phyloP scores from a whole-genome alignment of 2,888 invertebrate species.

The Pterostichus madidus region DNA sequence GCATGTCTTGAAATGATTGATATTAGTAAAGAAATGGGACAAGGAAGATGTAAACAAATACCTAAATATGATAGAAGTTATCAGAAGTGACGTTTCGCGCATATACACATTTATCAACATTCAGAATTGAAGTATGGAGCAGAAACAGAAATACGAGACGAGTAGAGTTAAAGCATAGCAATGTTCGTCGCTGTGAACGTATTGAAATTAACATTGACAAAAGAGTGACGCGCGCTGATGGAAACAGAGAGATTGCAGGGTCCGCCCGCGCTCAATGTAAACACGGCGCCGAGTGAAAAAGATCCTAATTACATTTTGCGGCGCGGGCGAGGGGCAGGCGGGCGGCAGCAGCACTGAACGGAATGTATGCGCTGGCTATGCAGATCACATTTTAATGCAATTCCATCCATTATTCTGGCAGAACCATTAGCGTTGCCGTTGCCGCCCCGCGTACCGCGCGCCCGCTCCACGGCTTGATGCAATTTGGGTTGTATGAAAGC shows the following conservation, averaged over 20 bases:
- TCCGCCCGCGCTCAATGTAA: constrained; percentile 62
- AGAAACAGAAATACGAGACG: background rate
- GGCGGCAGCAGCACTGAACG: constrained; percentile 61
- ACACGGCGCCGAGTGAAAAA: constrained; percentile 68
- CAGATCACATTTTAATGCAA: constrained; percentile 80
- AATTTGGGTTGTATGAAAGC: constrained; percentile 77
- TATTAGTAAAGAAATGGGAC: background rate
- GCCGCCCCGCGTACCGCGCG: constrained; percentile 18
- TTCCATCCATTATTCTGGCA: constrained; percentile 78
- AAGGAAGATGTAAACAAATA: constrained; percentile 24
- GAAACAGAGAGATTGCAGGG: constrained; percentile 64
- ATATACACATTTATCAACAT: background rate
- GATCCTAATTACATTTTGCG: constrained; percentile 70
- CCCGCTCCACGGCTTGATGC: constrained; percentile 73
- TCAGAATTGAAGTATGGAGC: constrained; percentile 30
- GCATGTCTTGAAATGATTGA: no score
- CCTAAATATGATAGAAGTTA: constrained; percentile 17
- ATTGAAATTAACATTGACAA: constrained; percentile 66
- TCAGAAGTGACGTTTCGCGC: constrained; percentile 9
- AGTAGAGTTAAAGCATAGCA: constrained; percentile 25
- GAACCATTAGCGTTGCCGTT: constrained; percentile 61
- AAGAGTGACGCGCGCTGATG: constrained; percentile 66
- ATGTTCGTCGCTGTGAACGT: constrained; percentile 50
- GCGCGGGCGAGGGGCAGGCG: constrained; percentile 51
- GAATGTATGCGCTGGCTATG: constrained; percentile 76